Evolutionary conservation across 2,797 vertebrate species (phyloP).

Genomic region (Melanotaenia nigrans): DNA sequence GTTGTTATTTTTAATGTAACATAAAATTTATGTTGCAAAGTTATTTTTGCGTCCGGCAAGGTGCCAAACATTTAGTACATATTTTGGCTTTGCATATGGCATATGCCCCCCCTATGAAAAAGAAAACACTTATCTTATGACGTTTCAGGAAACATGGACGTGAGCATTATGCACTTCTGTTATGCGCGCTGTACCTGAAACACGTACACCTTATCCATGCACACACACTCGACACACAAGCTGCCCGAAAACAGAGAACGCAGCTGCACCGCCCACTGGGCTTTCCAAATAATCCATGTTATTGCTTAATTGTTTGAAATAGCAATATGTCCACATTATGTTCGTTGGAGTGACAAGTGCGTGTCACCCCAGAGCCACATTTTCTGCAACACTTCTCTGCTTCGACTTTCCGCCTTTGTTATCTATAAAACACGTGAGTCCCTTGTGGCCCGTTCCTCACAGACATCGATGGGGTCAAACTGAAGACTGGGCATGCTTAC

Average conservation of each 20-base stretch:
- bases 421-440: constrained; percentile 61
- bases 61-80: no score
- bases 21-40: no score
- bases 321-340: constrained; percentile 21
- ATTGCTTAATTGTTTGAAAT: constrained; percentile 58
- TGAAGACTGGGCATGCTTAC: constrained; percentile 54
- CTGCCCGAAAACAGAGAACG: constrained; percentile 16
- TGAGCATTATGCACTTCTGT: background rate
- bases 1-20: no score
- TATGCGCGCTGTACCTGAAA: background rate
- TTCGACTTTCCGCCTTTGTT: constrained; percentile 55
- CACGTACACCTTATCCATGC: background rate
- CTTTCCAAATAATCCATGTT: constrained; percentile 43
- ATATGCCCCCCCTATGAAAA: no score
- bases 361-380: constrained; percentile 47
- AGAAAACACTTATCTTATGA: no score
- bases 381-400: constrained; percentile 23
- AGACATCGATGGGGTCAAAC: constrained; percentile 47
- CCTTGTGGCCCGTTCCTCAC: constrained; percentile 58
- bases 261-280: constrained; percentile 39
- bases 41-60: no score
- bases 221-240: constrained; percentile 14
- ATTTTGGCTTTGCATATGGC: no score
- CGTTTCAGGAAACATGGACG: no score
- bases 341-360: constrained; percentile 42